These are phyloP conservation scores for Mesodorylaimus sp. DNA, from an alignment of 2,888 invertebrate species.

Conservation along the genomic window DNA sequence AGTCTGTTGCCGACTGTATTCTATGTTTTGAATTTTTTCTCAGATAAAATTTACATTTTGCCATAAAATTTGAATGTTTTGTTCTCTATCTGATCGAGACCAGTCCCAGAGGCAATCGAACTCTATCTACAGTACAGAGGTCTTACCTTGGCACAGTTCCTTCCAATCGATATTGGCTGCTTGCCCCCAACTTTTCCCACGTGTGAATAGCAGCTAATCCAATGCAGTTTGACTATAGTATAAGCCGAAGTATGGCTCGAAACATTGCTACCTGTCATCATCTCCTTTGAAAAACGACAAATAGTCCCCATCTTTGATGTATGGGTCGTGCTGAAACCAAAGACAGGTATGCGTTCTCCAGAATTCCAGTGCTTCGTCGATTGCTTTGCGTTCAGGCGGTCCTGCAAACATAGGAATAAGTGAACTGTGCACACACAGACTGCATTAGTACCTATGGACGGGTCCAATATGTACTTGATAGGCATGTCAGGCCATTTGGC, in stretches of 20 bases:
- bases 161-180: slow-evolving; percentile 29
- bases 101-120: too few species aligned
- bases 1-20: slow-evolving; percentile 16
- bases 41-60: slow-evolving; percentile 22
- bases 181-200: slow-evolving; percentile 26
- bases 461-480: too few species aligned
- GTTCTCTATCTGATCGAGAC: slow-evolving; percentile 19
- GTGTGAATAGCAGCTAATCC: slow-evolving; percentile 25
- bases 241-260: neutral
- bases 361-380: slow-evolving; percentile 21
- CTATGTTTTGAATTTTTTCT: slow-evolving; percentile 24
- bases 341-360: slow-evolving; percentile 26
- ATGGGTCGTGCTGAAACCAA: slow-evolving; percentile 19
- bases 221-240: neutral
- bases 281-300: slow-evolving; percentile 26
- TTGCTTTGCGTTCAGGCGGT: slow-evolving; percentile 9
- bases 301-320: slow-evolving; percentile 18
- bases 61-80: slow-evolving; percentile 15
- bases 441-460: too few species aligned
- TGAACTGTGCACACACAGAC: too few species aligned
- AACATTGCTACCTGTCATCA: slow-evolving; percentile 6
- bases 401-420: too few species aligned
- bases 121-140: too few species aligned
- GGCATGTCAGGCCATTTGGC: too few species aligned
- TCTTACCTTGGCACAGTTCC: too few species aligned